phyloP scores from a whole-genome alignment of 2,797 vertebrate species.

The Xenopus petersii region DNA sequence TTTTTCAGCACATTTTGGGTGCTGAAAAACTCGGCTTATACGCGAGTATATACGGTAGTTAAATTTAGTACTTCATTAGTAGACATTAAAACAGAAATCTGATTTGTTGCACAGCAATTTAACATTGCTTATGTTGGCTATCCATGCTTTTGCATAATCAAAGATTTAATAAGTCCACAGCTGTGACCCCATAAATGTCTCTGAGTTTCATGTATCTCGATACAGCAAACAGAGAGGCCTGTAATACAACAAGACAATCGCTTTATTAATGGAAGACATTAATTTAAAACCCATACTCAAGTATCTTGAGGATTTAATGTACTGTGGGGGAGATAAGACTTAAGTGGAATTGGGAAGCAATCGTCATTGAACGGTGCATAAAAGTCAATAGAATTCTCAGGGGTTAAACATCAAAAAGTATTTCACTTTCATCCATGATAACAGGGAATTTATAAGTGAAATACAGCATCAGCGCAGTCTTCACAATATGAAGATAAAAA shows the following conservation, averaged over 20 bases:
- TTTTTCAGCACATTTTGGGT: too few species aligned
- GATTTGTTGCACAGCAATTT: too few species aligned
- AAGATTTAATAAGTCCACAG: not conserved
- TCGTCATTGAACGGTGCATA: not conserved
- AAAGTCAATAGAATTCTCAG: conserved; percentile 2
- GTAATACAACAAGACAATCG: not conserved
- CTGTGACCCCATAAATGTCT: not conserved
- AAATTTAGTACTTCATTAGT: too few species aligned
- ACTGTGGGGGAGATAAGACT: not conserved
- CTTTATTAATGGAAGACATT: conserved; percentile 11
- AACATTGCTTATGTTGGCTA: not conserved
- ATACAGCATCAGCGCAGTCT: not conserved
- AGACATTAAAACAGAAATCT: too few species aligned
- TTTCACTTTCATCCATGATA: not conserved
- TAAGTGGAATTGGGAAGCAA: not conserved
- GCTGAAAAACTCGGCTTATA: too few species aligned
- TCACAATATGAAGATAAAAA: not conserved
- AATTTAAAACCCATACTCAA: not conserved
- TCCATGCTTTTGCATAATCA: not conserved
- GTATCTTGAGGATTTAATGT: not conserved
- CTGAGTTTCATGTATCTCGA: not conserved
- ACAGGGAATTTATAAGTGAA: conserved; percentile 3
- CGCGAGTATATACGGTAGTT: too few species aligned
- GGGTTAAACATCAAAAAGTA: conserved; percentile 1
- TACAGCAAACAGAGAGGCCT: not conserved